Evolutionary conservation across 2,888 invertebrate genomes (phyloP), one percentile per base, ranked within the genome.

Genomic region (Nomada flava): DNA sequence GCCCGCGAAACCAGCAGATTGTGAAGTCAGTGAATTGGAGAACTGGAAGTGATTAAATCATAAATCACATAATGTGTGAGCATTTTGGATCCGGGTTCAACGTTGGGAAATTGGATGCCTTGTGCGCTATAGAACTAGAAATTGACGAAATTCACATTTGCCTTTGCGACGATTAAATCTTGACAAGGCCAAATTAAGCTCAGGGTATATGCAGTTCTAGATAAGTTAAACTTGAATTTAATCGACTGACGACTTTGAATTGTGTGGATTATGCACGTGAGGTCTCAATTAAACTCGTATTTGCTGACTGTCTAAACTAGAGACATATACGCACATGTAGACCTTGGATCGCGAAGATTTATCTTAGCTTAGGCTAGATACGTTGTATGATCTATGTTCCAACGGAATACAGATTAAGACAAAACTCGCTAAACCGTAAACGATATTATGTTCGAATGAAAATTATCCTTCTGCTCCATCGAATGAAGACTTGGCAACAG

Each of bases 291-390:
- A 29, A 23, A 72, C 36, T 72, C n/a, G 53, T 52, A 11, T 53
- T 29, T 23, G 36, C 52, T 42, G 60, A 44, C 23, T 69, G 62
- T 13, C 36, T 26, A 42, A 53, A 70, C 59, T 59, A 59, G 44
- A 47, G 23, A 59, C 20, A 29, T 59, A 47, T 47, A 59, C 20
- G 59, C 47, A 59, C 44, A 47, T 59, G 47, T 47, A 47, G 11
- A 47, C 15, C 70, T 70, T 29, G 70, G 57, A 57, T 57, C 57
- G 57, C 23, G 69, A 44, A 57, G 57, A 44, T 69, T 69, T 57
- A 69, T 23, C 44, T 57, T 44, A 69, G 55, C 69, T 44, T 69
- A 69, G 18, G 57, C 47, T 26, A 59, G n/a, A 29, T 47, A 29
- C n/a, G 59, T 47, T 59, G 26, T 47, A 29, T 29, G 59, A 59